phyloP scores from a whole-genome alignment of 2,113 vertebrate genomes.

The Syngnathus floridae region DNA sequence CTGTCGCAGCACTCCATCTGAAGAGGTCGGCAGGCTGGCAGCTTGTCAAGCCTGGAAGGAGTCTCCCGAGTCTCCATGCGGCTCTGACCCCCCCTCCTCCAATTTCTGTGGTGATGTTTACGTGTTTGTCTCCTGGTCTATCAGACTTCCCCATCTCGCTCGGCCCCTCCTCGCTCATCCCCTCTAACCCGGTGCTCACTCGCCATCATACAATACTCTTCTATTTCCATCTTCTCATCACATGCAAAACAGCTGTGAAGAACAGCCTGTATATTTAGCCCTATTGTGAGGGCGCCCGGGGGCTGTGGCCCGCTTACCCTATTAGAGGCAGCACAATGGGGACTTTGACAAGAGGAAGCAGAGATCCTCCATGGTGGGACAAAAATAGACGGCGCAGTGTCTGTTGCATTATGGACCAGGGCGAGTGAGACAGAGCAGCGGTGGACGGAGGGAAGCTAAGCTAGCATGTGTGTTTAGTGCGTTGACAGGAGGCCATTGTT shows the following conservation, averaged over 20 bases:
- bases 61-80: background rate
- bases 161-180: background rate
- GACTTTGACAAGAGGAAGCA: slow-evolving; percentile 68
- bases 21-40: slow-evolving; percentile 63
- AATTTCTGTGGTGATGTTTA: background rate
- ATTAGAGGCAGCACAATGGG: slow-evolving; percentile 65
- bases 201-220: slow-evolving; percentile 40
- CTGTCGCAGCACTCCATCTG: slow-evolving; percentile 63
- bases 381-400: slow-evolving; percentile 58
- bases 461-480: slow-evolving; percentile 33
- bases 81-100: background rate
- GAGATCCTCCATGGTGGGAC: slow-evolving; percentile 51
- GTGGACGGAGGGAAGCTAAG: slow-evolving; percentile 34
- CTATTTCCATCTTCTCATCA: slow-evolving; percentile 71
- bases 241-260: slow-evolving; percentile 78
- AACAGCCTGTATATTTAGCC: slow-evolving; percentile 69
- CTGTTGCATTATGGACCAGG: slow-evolving; percentile 40
- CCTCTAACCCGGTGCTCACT: slow-evolving; percentile 17
- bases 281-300: slow-evolving; percentile 60
- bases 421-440: slow-evolving; percentile 45
- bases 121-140: background rate
- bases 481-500: slow-evolving; percentile 40
- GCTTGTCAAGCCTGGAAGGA: slow-evolving; percentile 27
- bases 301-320: slow-evolving; percentile 58
- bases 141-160: background rate